Evolutionary conservation across 1,140 invertebrate genomes (phyloP), one percentile per base, ranked within the genome.

Genomic region (Lucilia sericata): DNA sequence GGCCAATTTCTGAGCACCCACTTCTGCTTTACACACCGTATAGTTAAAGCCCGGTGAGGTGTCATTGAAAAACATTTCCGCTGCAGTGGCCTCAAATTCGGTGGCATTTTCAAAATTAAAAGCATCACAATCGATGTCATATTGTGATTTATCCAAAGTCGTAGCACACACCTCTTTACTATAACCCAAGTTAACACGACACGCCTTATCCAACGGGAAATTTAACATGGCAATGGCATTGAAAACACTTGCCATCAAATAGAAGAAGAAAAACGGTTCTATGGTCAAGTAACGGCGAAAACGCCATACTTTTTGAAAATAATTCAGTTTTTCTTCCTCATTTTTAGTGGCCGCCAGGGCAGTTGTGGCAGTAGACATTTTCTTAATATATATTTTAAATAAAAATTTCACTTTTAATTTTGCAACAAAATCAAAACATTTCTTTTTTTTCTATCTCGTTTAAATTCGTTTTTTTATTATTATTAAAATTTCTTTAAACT

Each of bases 131-230:
- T 91, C 87, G 76, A 91, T 91, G 13, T 86, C 87, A 84, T 89
- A 83, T 12, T 86, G 87, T 1, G 86, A 84, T 84, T 91, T 91
- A 83, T 91, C 88, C 84, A 92, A 88, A 55, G 95, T 92, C 1
- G 93, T 91, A 85, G 93, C 92, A 85, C 94, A 95, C 81, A 93
- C 91, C n/a, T 92, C 89, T 36, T 91, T 91, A 80, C 92, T 91
- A 82, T 93, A 93, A 5, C 91, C 89, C 2, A 94, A 91, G 88
- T 95, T 94, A 0, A 95, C 93, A 55, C 93, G 91, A 86, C 94
- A 95, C 0, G 94, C 93, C 87, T 93, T 93, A 84, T 93, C 93
- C 65, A 93, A 87, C 19, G 92, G 92, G 60, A 94, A 90, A 88
- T 93, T 93, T 85, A 91, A 90, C 83, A 91, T 91, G 49, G 92